Evolutionary conservation across 2,797 vertebrate species (phyloP), one percentile per base, ranked within the genome.

Genomic region (Rhinophrynus dorsalis): DNA sequence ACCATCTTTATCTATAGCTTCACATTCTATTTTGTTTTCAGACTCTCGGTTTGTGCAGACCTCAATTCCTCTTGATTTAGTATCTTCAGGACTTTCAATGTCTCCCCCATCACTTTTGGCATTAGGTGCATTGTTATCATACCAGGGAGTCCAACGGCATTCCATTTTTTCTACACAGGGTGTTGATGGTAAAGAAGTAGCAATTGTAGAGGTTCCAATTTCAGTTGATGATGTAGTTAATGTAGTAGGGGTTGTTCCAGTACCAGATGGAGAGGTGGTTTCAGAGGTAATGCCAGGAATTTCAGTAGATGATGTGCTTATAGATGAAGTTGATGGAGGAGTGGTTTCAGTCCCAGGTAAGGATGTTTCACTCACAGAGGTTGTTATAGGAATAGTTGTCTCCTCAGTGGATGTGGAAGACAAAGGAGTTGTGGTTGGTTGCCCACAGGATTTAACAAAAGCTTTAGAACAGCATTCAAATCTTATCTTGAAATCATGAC

Each of bases 31-130:
- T 54, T 61, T 60, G 12, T 55, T 44, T 63, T 35, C 48, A 29
- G 47, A 21, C 56, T 56, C 50, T 21, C 1, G 6, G 2, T 15
- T 20, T 15, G 10, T 48, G 7, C 68, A 70, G n/a, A 63, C 18
- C 15, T 47, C 29, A 13, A 0, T 5, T 45, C 38, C 68, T 6
- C 2, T 26, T 47, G 15, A 37, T 47, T 47, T 48, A 20, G 47
- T 26, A 6, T 47, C 30, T 24, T 5, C 5, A 56, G 52, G n/a
- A 47, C 40, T 63, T 56, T 70, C 68, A 33, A 5, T 45, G 10
- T 70, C 68, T 35, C 57, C 67, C 21, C 29, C 48, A 29, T 63
- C 50, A 69, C 67, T 69, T 69, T 55, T 69, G 42, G n/a, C 1
- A 13, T 2, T 45, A 9, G 59, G 59, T 11, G 18, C 1, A 48